Conservation (phyloP, 2,888 invertebrate species). For the Hoplodrina blanda region DNA sequence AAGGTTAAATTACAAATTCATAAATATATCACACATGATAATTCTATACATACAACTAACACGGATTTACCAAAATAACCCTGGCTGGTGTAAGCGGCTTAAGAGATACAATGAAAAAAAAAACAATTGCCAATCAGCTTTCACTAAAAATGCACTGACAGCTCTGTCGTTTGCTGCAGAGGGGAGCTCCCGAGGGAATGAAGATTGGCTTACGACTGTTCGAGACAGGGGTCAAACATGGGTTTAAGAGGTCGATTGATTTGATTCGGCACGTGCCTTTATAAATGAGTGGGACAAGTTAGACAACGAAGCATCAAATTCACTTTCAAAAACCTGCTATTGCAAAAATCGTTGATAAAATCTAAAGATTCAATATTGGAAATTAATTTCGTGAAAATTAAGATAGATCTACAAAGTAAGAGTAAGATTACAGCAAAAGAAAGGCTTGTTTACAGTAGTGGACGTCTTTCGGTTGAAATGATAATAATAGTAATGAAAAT, state of each 20-base stretch:
- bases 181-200: conserved; percentile 23
- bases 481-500: too few species aligned
- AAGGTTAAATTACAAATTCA: too few species aligned
- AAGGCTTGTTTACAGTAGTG: too few species aligned
- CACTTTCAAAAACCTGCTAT: not conserved
- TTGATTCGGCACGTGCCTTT: conserved; percentile 40
- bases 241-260: conserved; percentile 45
- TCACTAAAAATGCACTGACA: conserved; percentile 41
- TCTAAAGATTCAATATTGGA: not conserved
- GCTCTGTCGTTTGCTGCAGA: conserved; percentile 22
- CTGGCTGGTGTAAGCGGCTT: too few species aligned
- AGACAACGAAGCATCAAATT: conserved; percentile 1
- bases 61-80: too few species aligned
- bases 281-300: conserved; percentile 17
- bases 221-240: conserved; percentile 47
- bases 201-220: conserved; percentile 26
- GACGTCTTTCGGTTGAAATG: too few species aligned
- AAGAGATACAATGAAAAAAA: too few species aligned
- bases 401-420: not conserved
- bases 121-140: conserved; percentile 1
- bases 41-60: too few species aligned
- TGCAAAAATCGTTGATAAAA: not conserved
- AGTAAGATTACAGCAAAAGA: too few species aligned
- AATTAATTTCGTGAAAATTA: not conserved
- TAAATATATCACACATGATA: too few species aligned